Evolutionary conservation across 2,888 invertebrate genomes (phyloP), one percentile per base, ranked within the genome.

Genomic region (Drosophila mimetica): DNA sequence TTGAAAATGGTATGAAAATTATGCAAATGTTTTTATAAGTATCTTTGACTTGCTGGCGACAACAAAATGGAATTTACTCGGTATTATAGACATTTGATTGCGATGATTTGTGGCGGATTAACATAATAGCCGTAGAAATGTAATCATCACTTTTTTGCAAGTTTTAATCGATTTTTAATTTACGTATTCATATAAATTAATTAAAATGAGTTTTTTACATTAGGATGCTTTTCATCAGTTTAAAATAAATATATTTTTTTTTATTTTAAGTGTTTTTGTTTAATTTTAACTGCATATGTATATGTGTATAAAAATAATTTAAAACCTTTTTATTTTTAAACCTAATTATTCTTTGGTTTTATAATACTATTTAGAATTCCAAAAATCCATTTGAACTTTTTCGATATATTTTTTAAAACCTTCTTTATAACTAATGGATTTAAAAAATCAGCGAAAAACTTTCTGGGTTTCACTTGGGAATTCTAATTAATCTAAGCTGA

Each of bases 401-500:
- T n/a, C n/a, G n/a, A n/a, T n/a, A n/a, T n/a, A n/a, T n/a, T n/a
- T n/a, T n/a, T n/a, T n/a, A n/a, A n/a, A n/a, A n/a, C n/a, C n/a
- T n/a, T 6, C 22, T 5, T 22, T 22, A 22, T 22, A 22, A 22
- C 5, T 14, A 34, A 22, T 25, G n/a, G 9, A 9, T 16, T 13
- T 13, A 4, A 11, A 5, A 46, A 46, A 16, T 44, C 28, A 8
- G 22, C 0, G 2, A n/a, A 3, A 13, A 34, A 42, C 22, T 4
- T 48, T 44, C 14, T 25, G 11, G 9, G 4, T 9, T 25, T 14
- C 9, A 14, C 14, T 25, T 25, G 9, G 9, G 32, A 16, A 11
- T 42, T 64, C 28, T 28, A 64, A 64, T 65, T 65, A 64, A 64
- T 36, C 65, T 28, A 36, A 28, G 34, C 25, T 36, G 30, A 57